Percentiles rank a stretch among this genome's conserved stretches.
phyloP scores from a whole-genome alignment of 2,797 vertebrate species.

The Gephyroberyx darwinii region DNA sequence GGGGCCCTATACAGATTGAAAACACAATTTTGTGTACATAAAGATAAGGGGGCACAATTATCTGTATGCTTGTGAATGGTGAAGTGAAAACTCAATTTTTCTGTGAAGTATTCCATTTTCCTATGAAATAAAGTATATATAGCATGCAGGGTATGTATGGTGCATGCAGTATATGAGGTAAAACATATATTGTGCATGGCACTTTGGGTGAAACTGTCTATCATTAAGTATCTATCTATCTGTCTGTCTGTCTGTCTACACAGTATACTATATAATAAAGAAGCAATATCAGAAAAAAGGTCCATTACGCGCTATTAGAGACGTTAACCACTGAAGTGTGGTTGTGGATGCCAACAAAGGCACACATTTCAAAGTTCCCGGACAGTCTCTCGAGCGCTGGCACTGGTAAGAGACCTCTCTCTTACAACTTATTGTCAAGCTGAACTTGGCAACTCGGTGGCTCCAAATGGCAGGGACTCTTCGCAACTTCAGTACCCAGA shows the following conservation, averaged over 20 bases:
- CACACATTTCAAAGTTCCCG: not conserved
- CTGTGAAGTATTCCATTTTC: not conserved
- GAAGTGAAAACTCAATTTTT: conserved; percentile 3
- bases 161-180: no score
- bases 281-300: no score
- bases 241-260: no score
- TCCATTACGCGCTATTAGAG: no score
- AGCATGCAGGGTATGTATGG: not conserved
- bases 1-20: conserved; percentile 46
- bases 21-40: conserved; percentile 36
- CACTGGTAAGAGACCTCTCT: no score
- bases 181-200: no score
- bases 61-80: not conserved
- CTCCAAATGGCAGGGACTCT: not conserved
- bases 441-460: conserved; percentile 1
- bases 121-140: not conserved
- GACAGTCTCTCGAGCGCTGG: not conserved
- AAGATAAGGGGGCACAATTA: conserved; percentile 11
- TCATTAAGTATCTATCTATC: no score
- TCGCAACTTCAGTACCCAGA: not conserved
- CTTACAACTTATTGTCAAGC: no score
- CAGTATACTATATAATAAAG: no score
- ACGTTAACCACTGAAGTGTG: no score
- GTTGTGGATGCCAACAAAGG: not conserved
- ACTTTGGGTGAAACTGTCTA: no score